A percentile compares a stretch with the other conserved stretches of the same genome.
phyloP scores from a whole-genome alignment of 2,113 vertebrate genomes.

The Scartelaos histophorus region DNA sequence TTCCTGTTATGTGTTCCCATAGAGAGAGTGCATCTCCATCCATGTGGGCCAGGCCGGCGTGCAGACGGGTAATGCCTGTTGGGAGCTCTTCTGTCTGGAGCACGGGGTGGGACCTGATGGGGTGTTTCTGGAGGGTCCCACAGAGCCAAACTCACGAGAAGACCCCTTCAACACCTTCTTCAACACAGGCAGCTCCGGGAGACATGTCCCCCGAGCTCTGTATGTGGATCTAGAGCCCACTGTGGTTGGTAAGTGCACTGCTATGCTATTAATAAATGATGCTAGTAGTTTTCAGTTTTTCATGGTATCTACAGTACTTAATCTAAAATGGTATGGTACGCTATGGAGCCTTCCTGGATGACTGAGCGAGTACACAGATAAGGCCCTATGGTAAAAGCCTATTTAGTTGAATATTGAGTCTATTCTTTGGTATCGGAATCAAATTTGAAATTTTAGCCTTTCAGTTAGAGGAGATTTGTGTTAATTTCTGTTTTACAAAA shows the following conservation, averaged over 20 bases:
- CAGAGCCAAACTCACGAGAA: constrained; percentile 36
- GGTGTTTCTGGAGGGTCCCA: constrained; percentile 45
- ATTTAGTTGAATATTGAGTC: too few relatives aligned
- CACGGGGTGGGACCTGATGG: constrained; percentile 83
- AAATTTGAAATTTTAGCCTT: too few relatives aligned
- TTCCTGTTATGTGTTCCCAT: neutral
- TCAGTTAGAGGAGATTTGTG: too few relatives aligned
- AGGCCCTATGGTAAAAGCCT: too few relatives aligned
- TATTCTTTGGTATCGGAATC: too few relatives aligned
- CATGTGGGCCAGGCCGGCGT: constrained; percentile 78
- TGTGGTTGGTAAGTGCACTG: constrained; percentile 62
- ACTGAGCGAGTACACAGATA: too few relatives aligned
- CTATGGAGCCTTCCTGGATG: too few relatives aligned
- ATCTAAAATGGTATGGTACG: too few relatives aligned
- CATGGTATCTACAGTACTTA: too few relatives aligned
- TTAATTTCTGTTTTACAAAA: too few relatives aligned
- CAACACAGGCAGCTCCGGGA: constrained; percentile 65
- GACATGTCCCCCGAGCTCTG: constrained; percentile 66
- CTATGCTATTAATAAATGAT: neutral
- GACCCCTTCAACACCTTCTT: constrained; percentile 76
- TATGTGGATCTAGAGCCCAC: constrained; percentile 75
- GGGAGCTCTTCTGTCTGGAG: constrained; percentile 89
- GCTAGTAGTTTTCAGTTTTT: too few relatives aligned
- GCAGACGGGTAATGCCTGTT: constrained; percentile 87
- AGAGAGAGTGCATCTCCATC: constrained; percentile 69